A percentile compares a stretch with the other conserved stretches of the same genome.
Conservation (phyloP, 2,888 invertebrate species). For the Lysandra bellargus region DNA sequence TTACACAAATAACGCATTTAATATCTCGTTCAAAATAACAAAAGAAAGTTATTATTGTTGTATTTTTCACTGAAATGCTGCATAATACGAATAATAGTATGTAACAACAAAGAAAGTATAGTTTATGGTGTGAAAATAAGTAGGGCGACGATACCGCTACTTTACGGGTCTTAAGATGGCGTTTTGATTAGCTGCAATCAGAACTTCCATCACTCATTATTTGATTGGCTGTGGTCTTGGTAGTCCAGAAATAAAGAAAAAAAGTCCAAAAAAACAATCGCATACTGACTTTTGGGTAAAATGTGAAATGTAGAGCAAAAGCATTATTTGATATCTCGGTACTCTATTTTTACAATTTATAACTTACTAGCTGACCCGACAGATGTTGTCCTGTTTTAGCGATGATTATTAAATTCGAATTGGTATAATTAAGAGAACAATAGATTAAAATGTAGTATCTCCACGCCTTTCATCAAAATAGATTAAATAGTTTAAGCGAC, state of each 20-base stretch:
- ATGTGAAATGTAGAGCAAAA: background rate
- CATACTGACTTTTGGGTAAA: background rate
- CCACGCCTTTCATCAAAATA: too few species aligned
- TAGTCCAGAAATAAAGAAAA: background rate
- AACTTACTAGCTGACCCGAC: too few species aligned
- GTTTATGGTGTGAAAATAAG: constrained; percentile 32
- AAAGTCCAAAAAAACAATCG: background rate
- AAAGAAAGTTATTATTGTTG: constrained; percentile 1
- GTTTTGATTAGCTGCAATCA: constrained; percentile 17
- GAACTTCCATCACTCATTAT: background rate
- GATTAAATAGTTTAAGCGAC: too few species aligned
- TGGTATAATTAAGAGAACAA: too few species aligned
- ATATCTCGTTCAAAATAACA: background rate
- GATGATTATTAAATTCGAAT: too few species aligned
- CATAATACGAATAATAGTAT: constrained; percentile 17
- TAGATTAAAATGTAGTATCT: too few species aligned
- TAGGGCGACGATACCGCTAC: constrained; percentile 32
- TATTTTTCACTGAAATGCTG: constrained; percentile 7
- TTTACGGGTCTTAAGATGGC: background rate
- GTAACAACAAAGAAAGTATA: constrained; percentile 23
- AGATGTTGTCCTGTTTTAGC: too few species aligned
- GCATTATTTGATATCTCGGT: too few species aligned
- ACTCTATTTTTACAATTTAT: too few species aligned
- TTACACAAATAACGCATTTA: background rate
- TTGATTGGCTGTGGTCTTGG: background rate